Evolutionary conservation across 2,797 vertebrate genomes (phyloP).

Genomic region (Pseudochirops corinnae): DNA sequence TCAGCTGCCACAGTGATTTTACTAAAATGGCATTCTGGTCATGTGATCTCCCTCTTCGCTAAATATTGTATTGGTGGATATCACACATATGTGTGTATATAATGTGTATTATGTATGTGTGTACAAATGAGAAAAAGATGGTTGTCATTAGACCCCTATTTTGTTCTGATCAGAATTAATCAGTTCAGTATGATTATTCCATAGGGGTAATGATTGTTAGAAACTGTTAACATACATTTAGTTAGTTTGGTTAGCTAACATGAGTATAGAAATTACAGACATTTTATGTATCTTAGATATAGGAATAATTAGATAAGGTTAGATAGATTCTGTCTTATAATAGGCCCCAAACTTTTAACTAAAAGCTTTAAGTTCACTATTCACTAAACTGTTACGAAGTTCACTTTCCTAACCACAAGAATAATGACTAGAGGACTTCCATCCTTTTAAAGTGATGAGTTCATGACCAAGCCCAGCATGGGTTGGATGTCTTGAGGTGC

Average conservation of each 20-base stretch:
- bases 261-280: neutral
- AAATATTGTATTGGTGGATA: neutral
- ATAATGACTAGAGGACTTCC: neutral
- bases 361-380: neutral
- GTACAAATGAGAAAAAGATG: neutral
- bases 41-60: neutral
- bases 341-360: neutral
- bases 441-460: neutral
- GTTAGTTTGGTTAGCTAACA: too few relatives aligned
- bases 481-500: neutral
- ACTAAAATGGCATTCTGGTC: neutral
- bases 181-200: neutral
- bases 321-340: neutral
- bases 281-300: neutral
- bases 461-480: neutral
- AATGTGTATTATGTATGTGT: neutral
- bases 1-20: neutral
- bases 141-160: neutral
- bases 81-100: neutral
- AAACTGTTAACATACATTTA: neutral
- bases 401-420: neutral
- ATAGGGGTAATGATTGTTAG: neutral
- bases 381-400: neutral
- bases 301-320: neutral
- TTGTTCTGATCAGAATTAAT: neutral